Evolutionary conservation across 2,797 vertebrate genomes (phyloP), one percentile per base, ranked within the genome.

Genomic region (Microchirus variegatus): DNA sequence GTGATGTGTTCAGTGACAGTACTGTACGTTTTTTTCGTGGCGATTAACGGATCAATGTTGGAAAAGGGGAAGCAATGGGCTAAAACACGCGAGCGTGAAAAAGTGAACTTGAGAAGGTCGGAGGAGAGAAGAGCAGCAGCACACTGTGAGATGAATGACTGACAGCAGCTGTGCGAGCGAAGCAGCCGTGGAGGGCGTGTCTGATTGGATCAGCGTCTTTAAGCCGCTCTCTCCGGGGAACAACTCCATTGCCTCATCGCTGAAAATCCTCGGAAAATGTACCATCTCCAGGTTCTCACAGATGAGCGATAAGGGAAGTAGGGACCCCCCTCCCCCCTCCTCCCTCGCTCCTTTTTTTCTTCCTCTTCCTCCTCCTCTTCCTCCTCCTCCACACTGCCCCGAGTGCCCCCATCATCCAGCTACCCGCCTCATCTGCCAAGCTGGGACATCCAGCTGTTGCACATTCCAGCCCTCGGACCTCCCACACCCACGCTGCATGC

Each of bases 401-500:
- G 72, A 41, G 64, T 83, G 62, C 78, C 83, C 76, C 68, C 68
- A 66, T 81, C 67, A 13, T 53, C 45, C 67, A 45, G 57, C 60
- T 46, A 61, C 69, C 63, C 72, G 11, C 61, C 62, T 72, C 76
- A 61, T 86, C 69, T 81, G 79, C 78, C 75, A 73, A 78, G 73
- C 76, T 15, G 12, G 17, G 46, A 77, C 70, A 31, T 81, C 87
- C 87, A 90, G 88, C 89, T 90, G 87, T 83, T 86, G 1, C 70
- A 76, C 81, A 89, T 90, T 91, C 87, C 90, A 82, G 77, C 54
- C 52, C 51, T 51, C 61, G 2, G 83, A 84, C 87, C 85, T 84
- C 87, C 84, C 85, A 86, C 86, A 1, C 85, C 88, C 80, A 78
- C 71, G 48, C 78, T 18, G 61, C 62, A 36, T 37, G 36, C 17